Percentiles rank a stretch among this genome's conserved stretches.
Conservation (phyloP, 1,140 invertebrate genomes). For the Venustaconcha ellipsiformis region DNA sequence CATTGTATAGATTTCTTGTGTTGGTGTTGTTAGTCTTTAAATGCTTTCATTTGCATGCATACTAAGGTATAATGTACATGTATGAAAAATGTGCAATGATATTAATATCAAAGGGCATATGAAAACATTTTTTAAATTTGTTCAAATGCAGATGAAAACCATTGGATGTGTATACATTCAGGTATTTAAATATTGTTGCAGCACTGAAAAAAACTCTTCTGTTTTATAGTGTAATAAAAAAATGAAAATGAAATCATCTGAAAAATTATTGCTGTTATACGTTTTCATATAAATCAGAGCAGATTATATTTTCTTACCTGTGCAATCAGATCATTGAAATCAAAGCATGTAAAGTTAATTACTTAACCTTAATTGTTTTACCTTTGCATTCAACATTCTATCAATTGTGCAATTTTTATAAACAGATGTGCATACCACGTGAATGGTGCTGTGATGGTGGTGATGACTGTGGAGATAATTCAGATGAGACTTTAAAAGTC, state of each 20-base stretch:
- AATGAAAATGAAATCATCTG: neutral
- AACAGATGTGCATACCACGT: constrained; percentile 58
- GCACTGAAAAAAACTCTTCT: too few relatives aligned
- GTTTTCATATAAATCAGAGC: neutral
- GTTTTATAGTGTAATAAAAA: too few relatives aligned
- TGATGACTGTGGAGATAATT: constrained; percentile 93
- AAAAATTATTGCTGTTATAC: neutral
- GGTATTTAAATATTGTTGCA: too few relatives aligned
- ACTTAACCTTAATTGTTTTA: too few relatives aligned
- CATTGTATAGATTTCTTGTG: neutral
- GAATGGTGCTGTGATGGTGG: constrained; percentile 72
- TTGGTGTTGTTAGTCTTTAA: neutral
- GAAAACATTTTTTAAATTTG: too few relatives aligned
- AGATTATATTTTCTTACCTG: neutral
- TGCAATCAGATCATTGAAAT: neutral
- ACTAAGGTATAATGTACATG: too few relatives aligned
- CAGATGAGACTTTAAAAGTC: constrained; percentile 92
- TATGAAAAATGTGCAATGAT: too few relatives aligned
- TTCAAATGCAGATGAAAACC: too few relatives aligned
- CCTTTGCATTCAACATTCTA: neutral
- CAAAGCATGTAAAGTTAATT: neutral
- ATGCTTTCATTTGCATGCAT: too few relatives aligned
- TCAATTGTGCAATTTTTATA: constrained; percentile 2
- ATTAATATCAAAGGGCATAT: too few relatives aligned
- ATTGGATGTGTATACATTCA: too few relatives aligned